Evolutionary conservation across 1,140 invertebrate genomes (phyloP).

Genomic region (Whitmania pigra): DNA sequence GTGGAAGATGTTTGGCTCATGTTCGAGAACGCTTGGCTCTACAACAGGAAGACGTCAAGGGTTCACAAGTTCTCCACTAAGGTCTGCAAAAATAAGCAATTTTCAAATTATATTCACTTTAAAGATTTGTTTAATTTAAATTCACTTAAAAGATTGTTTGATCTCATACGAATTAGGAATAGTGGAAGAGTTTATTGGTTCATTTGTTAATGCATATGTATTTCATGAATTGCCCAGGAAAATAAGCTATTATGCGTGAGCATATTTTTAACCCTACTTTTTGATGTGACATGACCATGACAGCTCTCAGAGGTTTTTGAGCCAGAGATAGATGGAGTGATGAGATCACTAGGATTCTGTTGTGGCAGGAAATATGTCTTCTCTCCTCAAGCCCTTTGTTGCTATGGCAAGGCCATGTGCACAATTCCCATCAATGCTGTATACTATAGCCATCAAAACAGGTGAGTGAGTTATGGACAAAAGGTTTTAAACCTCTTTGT

Average conservation of each 20-base stretch:
- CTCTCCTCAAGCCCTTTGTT: slow-evolving; percentile 95
- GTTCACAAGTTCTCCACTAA: slow-evolving; percentile 97
- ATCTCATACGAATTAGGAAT: too few relatives aligned
- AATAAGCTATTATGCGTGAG: too few relatives aligned
- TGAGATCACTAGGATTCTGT: slow-evolving; percentile 94
- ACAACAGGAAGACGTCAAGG: slow-evolving; percentile 92
- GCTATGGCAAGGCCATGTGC: slow-evolving; percentile 95
- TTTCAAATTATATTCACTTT: too few relatives aligned
- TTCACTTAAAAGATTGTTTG: too few relatives aligned
- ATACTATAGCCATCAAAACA: slow-evolving; percentile 94
- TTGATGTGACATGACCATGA: not conserved
- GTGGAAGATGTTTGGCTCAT: slow-evolving; percentile 99
- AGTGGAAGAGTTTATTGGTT: too few relatives aligned
- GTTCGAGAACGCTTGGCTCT: slow-evolving; percentile 99
- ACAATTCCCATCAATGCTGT: slow-evolving; percentile 94
- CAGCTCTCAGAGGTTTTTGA: slow-evolving; percentile 19
- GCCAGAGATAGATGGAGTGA: slow-evolving; percentile 51
- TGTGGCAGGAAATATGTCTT: slow-evolving; percentile 98
- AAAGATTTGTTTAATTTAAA: too few relatives aligned
- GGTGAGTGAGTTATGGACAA: slow-evolving; percentile 54
- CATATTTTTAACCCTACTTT: not conserved
- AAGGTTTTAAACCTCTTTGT: too few relatives aligned
- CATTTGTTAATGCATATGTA: too few relatives aligned
- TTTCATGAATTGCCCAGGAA: too few relatives aligned
- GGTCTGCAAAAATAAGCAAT: slow-evolving; percentile 29